These are phyloP conservation scores for Neoniphon sammara DNA, from an alignment of 2,797 vertebrate species.

Conservation along the genomic window DNA sequence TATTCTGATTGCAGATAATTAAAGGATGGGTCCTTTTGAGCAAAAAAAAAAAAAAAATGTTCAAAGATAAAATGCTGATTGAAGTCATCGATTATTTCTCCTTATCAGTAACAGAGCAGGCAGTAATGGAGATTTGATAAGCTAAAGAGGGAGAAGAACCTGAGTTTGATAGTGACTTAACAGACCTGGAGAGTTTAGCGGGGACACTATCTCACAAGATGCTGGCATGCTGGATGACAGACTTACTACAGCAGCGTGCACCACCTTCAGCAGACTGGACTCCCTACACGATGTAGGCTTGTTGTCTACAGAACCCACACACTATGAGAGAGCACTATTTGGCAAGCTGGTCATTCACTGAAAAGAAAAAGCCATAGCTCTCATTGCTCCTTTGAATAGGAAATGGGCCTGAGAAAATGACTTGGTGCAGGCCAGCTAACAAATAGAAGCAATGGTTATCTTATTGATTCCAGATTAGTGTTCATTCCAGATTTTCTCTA, in stretches of 20 bases:
- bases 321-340: neutral
- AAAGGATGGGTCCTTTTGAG: neutral
- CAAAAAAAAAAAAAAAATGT: neutral
- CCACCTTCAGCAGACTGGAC: too few species aligned
- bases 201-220: neutral
- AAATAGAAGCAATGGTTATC: constrained; percentile 3
- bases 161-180: too few species aligned
- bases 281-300: neutral
- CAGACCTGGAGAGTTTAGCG: neutral
- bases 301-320: neutral
- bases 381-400: neutral
- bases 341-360: neutral
- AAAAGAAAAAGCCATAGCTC: neutral
- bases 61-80: neutral
- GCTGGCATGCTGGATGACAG: neutral
- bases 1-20: too few species aligned
- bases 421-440: neutral
- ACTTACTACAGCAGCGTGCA: too few species aligned
- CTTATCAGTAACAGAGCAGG: too few species aligned
- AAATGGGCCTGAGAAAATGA: neutral
- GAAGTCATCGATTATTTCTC: neutral
- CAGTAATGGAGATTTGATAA: neutral
- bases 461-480: neutral
- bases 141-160: neutral
- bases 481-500: neutral